Percentiles rank a stretch among this genome's conserved stretches.
Conservation (phyloP, 35 echinoderm and acorn worm species). For the Amphiura filiformis region DNA sequence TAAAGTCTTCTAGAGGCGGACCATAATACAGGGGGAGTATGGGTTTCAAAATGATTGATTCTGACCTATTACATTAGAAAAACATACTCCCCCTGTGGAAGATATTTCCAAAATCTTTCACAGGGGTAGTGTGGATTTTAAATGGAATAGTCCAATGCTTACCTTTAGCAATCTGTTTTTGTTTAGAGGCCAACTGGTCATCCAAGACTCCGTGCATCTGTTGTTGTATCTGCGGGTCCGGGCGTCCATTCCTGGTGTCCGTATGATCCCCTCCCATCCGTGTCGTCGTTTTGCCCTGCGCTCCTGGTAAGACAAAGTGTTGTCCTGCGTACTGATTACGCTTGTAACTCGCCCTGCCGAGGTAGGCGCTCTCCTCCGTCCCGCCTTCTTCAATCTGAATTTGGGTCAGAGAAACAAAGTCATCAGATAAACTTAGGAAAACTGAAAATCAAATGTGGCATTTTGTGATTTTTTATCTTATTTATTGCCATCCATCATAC, state of each 20-base stretch:
- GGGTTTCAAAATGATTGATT: no score
- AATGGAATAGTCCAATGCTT: no score
- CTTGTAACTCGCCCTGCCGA: conserved; percentile 75
- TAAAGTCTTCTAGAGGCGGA: no score
- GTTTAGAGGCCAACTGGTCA: conserved; percentile 58
- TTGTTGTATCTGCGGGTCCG: conserved; percentile 42
- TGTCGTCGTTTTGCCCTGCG: conserved; percentile 15
- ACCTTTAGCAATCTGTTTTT: conserved; percentile 80
- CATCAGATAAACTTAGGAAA: no score
- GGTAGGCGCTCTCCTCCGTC: conserved; percentile 81
- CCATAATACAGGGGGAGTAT: no score
- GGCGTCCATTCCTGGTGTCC: background rate
- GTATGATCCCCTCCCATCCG: background rate
- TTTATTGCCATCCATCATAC: no score
- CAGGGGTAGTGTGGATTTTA: no score
- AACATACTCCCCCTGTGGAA: no score
- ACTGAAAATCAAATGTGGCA: no score
- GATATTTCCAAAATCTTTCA: no score
- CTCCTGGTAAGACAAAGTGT: conserved; percentile 20
- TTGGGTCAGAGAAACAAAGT: background rate
- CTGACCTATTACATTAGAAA: no score
- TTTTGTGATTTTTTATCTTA: no score
- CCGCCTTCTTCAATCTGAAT: conserved; percentile 63
- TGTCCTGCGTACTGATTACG: conserved; percentile 56
- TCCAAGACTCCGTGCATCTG: conserved; percentile 59